These are phyloP conservation scores for Zootermopsis nevadensis DNA, from an alignment of 2,888 invertebrate genomes.

Conservation along the genomic window DNA sequence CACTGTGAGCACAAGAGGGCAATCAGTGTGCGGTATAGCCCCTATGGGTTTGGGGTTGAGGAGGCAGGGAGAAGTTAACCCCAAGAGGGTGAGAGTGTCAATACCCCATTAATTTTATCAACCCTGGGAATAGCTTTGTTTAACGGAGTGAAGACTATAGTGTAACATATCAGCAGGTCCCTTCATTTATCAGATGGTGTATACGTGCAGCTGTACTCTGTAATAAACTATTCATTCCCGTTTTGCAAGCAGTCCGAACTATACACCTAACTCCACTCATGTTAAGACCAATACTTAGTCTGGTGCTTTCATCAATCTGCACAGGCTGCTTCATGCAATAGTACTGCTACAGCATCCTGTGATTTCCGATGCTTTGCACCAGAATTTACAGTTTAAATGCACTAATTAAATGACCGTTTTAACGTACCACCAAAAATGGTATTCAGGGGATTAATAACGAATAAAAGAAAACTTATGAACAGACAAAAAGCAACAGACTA, in stretches of 20 bases:
- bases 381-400: no score
- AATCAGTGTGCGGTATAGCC: conserved; percentile 45
- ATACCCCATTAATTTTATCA: conserved; percentile 50
- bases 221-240: conserved; percentile 8
- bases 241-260: not conserved
- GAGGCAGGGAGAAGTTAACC: conserved; percentile 28
- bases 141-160: conserved; percentile 40
- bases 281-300: not conserved
- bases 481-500: no score
- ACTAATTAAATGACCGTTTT: no score
- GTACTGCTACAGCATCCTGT: no score
- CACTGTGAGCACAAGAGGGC: conserved; percentile 46
- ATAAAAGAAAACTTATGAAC: no score
- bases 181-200: conserved; percentile 35
- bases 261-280: not conserved
- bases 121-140: conserved; percentile 47
- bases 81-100: conserved; percentile 36
- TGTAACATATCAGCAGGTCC: conserved; percentile 33
- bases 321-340: no score
- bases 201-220: not conserved
- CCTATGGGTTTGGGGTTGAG: conserved; percentile 30
- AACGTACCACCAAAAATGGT: no score
- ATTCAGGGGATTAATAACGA: no score
- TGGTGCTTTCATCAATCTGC: not conserved
- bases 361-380: no score